Evolutionary conservation across 2,888 invertebrate genomes (phyloP).

Genomic region (Physocephala rufipes): DNA sequence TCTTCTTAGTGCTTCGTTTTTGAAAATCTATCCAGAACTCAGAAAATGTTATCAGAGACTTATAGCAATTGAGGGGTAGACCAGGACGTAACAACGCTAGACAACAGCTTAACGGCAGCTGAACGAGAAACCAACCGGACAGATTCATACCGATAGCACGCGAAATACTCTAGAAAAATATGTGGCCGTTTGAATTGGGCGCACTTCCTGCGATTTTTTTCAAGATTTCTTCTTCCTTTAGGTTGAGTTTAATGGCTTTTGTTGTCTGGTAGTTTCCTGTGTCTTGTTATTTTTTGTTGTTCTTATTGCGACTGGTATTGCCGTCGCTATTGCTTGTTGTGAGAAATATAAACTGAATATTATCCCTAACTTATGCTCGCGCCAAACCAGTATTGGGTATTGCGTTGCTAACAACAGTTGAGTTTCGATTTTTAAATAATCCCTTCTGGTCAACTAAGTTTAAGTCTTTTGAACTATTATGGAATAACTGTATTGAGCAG

Average conservation of each 20-base stretch:
- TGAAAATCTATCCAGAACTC: no score
- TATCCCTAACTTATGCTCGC: background rate
- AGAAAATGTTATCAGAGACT: background rate
- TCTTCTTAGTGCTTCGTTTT: background rate
- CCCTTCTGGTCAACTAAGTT: no score
- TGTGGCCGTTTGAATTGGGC: conserved; percentile 34
- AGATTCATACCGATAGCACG: conserved; percentile 21
- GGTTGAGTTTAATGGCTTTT: background rate
- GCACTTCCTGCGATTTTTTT: conserved; percentile 8
- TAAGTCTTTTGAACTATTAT: no score
- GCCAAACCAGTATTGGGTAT: no score
- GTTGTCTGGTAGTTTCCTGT: background rate
- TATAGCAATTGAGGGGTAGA: background rate
- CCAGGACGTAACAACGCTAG: background rate
- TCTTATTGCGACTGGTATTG: background rate
- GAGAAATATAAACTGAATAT: background rate
- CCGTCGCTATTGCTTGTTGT: conserved; percentile 6
- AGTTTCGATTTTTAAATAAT: no score
- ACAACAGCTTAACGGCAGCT: no score
- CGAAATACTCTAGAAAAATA: conserved; percentile 37
- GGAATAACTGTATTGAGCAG: no score
- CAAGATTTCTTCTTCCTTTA: background rate
- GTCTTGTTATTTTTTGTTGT: background rate
- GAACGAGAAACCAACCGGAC: no score
- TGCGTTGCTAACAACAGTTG: no score